A percentile compares a stretch with the other conserved stretches of the same genome.
Evolutionary conservation across 2,113 vertebrate genomes (phyloP).

Genomic region (Siniperca chuatsi): DNA sequence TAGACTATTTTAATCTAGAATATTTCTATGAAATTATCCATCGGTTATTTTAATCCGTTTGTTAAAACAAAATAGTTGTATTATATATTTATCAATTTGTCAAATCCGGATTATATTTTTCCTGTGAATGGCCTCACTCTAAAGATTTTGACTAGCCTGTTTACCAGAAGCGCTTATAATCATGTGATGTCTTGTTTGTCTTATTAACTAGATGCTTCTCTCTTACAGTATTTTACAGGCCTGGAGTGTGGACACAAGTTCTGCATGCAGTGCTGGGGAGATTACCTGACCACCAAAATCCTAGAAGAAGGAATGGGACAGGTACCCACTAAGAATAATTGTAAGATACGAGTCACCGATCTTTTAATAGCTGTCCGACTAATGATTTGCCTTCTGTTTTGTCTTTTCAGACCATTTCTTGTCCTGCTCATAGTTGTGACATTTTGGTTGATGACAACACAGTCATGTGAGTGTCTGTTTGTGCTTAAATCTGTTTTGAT

Average conservation of each 20-base stretch:
- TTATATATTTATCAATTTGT: too few species aligned
- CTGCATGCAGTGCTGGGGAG: slow-evolving; percentile 99
- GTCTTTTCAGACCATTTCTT: slow-evolving; percentile 94
- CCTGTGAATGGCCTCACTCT: background rate
- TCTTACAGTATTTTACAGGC: slow-evolving; percentile 96
- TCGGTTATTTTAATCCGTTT: background rate
- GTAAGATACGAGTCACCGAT: background rate
- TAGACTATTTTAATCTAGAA: background rate
- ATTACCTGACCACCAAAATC: slow-evolving; percentile 99
- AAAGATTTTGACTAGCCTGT: background rate
- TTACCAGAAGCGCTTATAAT: background rate
- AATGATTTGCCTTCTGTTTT: slow-evolving; percentile 45
- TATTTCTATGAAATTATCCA: background rate
- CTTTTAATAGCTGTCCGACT: background rate
- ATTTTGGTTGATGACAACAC: slow-evolving; percentile 99
- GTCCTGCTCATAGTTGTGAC: slow-evolving; percentile 99
- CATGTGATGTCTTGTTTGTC: background rate
- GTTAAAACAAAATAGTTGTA: background rate
- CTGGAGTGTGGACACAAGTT: slow-evolving; percentile 99
- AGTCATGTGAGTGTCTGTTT: slow-evolving; percentile 94
- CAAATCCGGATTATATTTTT: background rate
- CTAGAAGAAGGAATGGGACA: slow-evolving; percentile 99
- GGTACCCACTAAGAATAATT: slow-evolving; percentile 81
- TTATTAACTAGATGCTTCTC: slow-evolving; percentile 20
- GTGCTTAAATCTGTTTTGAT: slow-evolving; percentile 12